Conservation (phyloP, 2,113 vertebrate genomes). For the Pao palembangensis region DNA sequence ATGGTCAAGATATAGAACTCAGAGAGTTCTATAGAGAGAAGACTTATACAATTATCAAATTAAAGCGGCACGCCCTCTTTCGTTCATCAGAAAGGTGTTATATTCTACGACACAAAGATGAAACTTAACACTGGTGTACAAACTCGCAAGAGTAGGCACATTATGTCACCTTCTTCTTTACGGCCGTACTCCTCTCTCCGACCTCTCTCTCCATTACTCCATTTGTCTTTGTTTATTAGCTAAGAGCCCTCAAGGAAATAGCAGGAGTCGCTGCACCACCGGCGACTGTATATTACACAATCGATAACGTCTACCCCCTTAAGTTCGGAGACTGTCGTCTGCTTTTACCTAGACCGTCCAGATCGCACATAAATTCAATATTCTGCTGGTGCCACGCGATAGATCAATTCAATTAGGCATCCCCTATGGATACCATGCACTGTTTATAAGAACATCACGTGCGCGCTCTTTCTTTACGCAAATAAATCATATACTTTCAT, state of each 20-base stretch:
- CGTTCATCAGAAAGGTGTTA: too few relatives aligned
- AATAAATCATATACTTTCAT: too few relatives aligned
- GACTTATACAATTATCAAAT: too few relatives aligned
- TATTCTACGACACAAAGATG: too few relatives aligned
- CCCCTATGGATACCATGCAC: background rate
- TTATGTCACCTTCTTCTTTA: slow-evolving; percentile 13
- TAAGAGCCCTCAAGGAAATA: slow-evolving; percentile 51
- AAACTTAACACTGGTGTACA: too few relatives aligned
- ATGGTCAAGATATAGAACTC: too few relatives aligned
- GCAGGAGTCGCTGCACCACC: slow-evolving; percentile 41
- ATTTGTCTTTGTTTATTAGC: slow-evolving; percentile 51
- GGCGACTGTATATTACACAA: slow-evolving; percentile 54
- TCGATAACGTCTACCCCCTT: slow-evolving; percentile 52
- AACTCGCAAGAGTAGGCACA: background rate
- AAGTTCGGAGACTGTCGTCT: slow-evolving; percentile 41
- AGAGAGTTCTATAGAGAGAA: too few relatives aligned
- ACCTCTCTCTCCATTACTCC: slow-evolving; percentile 18
- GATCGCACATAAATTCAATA: too few relatives aligned
- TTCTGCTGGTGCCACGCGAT: too few relatives aligned
- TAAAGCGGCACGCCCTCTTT: too few relatives aligned
- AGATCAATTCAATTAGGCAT: slow-evolving; percentile 10
- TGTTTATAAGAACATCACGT: too few relatives aligned
- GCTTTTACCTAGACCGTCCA: slow-evolving; percentile 15
- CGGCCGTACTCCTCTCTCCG: background rate
- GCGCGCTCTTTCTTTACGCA: too few relatives aligned